phyloP scores from a whole-genome alignment of 2,113 vertebrate genomes.

The Tapirus terrestris region DNA sequence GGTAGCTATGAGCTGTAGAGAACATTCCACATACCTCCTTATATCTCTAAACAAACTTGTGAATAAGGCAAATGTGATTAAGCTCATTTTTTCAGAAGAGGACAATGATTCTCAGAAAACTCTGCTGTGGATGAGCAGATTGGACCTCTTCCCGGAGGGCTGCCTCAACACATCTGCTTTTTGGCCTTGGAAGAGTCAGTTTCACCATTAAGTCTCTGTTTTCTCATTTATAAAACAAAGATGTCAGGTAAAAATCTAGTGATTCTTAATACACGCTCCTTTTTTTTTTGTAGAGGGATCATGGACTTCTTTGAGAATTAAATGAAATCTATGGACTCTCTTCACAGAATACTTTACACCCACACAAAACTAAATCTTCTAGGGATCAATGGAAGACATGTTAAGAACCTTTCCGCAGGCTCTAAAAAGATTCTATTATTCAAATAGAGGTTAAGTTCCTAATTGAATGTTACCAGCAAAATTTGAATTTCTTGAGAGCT shows the following conservation, averaged over 20 bases:
- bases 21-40: background rate
- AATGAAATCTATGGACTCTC: background rate
- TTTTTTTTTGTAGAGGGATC: background rate
- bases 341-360: background rate
- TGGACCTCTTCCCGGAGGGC: background rate
- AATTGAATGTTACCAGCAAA: background rate
- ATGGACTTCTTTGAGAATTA: background rate
- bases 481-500: background rate
- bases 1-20: background rate
- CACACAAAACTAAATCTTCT: background rate
- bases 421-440: background rate
- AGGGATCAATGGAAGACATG: background rate
- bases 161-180: background rate
- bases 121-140: background rate
- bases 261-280: background rate
- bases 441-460: background rate
- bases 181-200: background rate
- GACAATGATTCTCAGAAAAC: background rate
- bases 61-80: background rate
- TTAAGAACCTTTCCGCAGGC: background rate
- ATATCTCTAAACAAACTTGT: background rate
- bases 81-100: background rate
- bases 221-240: background rate
- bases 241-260: background rate
- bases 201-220: background rate